phyloP scores from a whole-genome alignment of 2,797 vertebrate genomes.

The Buceros bicornis region DNA sequence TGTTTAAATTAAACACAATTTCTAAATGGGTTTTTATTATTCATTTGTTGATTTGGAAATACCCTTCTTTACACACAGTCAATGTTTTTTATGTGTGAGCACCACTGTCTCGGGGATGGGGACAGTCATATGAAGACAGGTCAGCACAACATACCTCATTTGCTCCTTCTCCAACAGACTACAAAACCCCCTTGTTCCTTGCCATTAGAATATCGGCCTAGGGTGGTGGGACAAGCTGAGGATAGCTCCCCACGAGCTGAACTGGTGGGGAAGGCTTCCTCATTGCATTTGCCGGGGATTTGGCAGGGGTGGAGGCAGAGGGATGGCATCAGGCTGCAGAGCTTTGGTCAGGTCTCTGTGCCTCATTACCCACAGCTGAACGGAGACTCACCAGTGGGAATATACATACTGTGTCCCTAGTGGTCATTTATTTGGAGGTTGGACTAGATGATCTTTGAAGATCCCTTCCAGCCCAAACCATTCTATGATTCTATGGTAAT shows the following conservation, averaged over 20 bases:
- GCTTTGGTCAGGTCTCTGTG: background rate
- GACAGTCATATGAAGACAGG: background rate
- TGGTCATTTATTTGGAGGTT: background rate
- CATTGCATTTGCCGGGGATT: background rate
- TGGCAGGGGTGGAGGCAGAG: background rate
- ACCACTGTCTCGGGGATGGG: background rate
- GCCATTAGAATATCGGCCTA: background rate
- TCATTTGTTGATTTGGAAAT: background rate
- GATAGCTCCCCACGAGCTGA: accelerated
- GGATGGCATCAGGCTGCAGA: background rate
- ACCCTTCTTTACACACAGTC: background rate
- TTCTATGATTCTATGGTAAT: background rate
- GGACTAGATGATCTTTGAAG: background rate
- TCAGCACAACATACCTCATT: background rate
- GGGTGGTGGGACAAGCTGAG: background rate
- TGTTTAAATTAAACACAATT: background rate
- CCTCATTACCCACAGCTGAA: background rate
- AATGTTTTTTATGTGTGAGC: accelerated
- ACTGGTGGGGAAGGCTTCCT: background rate
- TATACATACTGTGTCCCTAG: accelerated
- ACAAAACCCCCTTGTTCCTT: accelerated
- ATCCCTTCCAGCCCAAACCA: background rate
- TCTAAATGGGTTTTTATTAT: background rate
- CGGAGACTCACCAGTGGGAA: background rate
- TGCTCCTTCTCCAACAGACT: background rate